Evolutionary conservation across 2,113 vertebrate species (phyloP).

Genomic region (Sialia sialis): DNA sequence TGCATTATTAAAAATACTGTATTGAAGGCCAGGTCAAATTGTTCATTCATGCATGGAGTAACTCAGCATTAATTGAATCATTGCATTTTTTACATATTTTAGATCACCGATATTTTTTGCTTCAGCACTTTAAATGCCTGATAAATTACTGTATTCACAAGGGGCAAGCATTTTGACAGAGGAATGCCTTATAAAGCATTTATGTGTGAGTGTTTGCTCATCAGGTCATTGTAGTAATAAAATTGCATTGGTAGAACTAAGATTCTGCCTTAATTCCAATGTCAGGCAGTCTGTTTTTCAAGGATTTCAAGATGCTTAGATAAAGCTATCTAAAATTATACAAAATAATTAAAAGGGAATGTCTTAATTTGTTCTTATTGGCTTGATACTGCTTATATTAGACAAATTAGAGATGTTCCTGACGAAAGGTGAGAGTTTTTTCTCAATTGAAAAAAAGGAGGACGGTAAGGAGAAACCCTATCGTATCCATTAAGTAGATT

Average conservation of each 20-base stretch:
- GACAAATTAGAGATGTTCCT: not conserved
- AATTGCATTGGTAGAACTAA: not conserved
- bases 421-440: not conserved
- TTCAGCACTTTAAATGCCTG: slow-evolving; percentile 4
- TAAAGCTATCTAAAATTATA: not conserved
- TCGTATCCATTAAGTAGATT: not conserved
- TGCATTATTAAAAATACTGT: slow-evolving; percentile 59
- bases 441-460: not conserved
- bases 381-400: not conserved
- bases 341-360: not conserved
- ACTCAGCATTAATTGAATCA: slow-evolving; percentile 61
- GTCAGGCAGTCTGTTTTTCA: not conserved
- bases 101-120: not conserved
- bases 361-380: not conserved
- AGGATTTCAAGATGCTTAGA: not conserved
- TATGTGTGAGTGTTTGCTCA: not conserved
- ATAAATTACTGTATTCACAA: not conserved
- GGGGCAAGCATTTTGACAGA: not conserved
- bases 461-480: not conserved
- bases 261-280: not conserved
- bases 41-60: slow-evolving; percentile 59
- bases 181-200: not conserved
- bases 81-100: slow-evolving; percentile 31
- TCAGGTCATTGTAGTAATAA: not conserved
- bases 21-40: slow-evolving; percentile 43